These are phyloP conservation scores for Halocynthia aurantium DNA, from an alignment of 23 tunicate genomes.

Conservation along the genomic window DNA sequence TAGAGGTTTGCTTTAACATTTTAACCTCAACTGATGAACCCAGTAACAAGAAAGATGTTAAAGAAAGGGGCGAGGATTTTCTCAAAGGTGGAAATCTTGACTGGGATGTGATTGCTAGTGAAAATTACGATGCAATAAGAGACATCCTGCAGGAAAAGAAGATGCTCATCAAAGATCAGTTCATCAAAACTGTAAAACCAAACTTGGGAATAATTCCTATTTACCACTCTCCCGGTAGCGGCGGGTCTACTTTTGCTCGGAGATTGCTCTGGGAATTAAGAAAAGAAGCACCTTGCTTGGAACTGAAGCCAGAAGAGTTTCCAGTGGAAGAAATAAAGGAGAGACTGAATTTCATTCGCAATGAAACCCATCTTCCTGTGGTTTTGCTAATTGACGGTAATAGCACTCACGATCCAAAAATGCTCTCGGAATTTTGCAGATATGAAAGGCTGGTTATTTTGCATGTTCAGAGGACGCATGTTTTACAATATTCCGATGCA, in stretches of 20 bases:
- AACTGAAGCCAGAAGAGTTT: slow-evolving; percentile 2
- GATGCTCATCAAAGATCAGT: slow-evolving; percentile 1
- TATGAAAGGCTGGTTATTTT: neutral
- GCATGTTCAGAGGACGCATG: neutral
- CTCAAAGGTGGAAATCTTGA: slow-evolving; percentile 17
- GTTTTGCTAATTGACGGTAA: slow-evolving; percentile 40
- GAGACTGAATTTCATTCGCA: slow-evolving; percentile 11
- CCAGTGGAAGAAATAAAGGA: slow-evolving; percentile 7
- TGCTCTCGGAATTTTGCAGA: neutral
- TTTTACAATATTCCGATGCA: too few species aligned
- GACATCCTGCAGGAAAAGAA: neutral
- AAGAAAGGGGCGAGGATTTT: slow-evolving; percentile 16
- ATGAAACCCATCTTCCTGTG: slow-evolving; percentile 25
- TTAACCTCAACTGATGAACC: slow-evolving; percentile 9
- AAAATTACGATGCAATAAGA: slow-evolving; percentile 28
- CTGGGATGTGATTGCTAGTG: slow-evolving; percentile 33
- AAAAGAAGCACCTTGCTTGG: slow-evolving; percentile 36
- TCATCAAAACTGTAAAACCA: slow-evolving; percentile 10
- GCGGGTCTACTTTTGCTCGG: slow-evolving; percentile 60
- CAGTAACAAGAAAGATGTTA: neutral
- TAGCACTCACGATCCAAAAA: slow-evolving; percentile 5
- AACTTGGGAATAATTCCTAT: slow-evolving; percentile 1
- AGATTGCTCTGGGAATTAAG: slow-evolving; percentile 41
- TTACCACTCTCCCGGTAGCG: slow-evolving; percentile 51
- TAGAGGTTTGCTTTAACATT: neutral